These are phyloP conservation scores for Aleadryas rufinucha DNA, from an alignment of 2,113 vertebrate genomes.

Conservation along the genomic window DNA sequence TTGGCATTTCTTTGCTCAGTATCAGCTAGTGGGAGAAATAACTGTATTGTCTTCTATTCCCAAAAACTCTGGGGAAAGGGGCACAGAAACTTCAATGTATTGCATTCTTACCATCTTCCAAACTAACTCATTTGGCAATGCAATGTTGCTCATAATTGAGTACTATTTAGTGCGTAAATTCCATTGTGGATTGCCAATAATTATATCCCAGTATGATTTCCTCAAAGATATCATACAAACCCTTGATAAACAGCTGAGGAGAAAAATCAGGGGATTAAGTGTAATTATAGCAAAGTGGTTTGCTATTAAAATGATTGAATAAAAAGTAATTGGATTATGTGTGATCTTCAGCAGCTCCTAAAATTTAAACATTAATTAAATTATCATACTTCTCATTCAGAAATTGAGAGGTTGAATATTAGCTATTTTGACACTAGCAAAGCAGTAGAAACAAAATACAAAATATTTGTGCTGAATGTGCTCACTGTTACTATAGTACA, in stretches of 20 bases:
- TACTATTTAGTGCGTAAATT: slow-evolving; percentile 61
- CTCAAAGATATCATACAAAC: slow-evolving; percentile 61
- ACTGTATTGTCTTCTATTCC: neutral
- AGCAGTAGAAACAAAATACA: neutral
- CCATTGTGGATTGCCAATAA: slow-evolving; percentile 38
- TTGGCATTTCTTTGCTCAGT: neutral
- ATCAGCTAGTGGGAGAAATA: neutral
- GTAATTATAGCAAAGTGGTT: slow-evolving; percentile 71
- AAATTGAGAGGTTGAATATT: slow-evolving; percentile 35
- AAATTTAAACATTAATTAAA: slow-evolving; percentile 75
- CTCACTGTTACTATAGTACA: neutral
- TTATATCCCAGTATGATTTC: slow-evolving; percentile 68
- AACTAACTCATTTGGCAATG: neutral
- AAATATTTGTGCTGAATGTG: neutral
- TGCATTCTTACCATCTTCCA: neutral
- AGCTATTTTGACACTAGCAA: slow-evolving; percentile 51
- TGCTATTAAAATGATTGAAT: slow-evolving; percentile 73
- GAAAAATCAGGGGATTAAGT: slow-evolving; percentile 67
- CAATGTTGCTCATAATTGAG: slow-evolving; percentile 23
- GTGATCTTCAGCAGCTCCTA: slow-evolving; percentile 62
- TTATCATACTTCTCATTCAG: slow-evolving; percentile 62
- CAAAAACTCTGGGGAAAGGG: neutral
- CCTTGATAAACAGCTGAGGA: slow-evolving; percentile 66
- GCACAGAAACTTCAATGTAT: neutral
- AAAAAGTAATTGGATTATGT: slow-evolving; percentile 75